These are phyloP conservation scores for Coenobita brevimanus DNA, from an alignment of 1,140 invertebrate genomes.

Conservation along the genomic window DNA sequence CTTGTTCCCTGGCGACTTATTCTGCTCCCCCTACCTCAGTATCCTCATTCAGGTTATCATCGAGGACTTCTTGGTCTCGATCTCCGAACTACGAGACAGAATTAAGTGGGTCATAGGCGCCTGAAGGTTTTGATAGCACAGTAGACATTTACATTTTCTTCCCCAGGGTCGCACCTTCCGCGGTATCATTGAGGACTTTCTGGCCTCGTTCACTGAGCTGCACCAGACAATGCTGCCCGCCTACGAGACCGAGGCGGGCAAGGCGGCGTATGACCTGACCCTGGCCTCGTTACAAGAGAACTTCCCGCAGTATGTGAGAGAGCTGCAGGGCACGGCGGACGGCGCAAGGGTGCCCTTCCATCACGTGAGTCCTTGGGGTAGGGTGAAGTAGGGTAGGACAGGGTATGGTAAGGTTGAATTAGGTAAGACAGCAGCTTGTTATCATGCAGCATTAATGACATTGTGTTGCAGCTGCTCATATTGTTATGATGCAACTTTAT, in stretches of 20 bases:
- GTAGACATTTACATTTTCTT: conserved; percentile 29
- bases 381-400: too few species aligned
- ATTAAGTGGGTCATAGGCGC: too few species aligned
- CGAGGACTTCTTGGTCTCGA: conserved; percentile 80
- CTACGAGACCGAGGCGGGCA: conserved; percentile 81
- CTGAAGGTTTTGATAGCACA: too few species aligned
- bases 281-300: conserved; percentile 79
- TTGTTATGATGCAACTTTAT: too few species aligned
- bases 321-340: conserved; percentile 88
- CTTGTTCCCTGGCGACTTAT: too few species aligned
- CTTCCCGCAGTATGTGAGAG: conserved; percentile 87
- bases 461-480: too few species aligned
- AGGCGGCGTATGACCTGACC: conserved; percentile 83
- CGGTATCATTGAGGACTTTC: conserved; percentile 82
- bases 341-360: conserved; percentile 87
- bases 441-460: too few species aligned
- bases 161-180: conserved; percentile 85
- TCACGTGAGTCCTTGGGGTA: conserved; percentile 79
- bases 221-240: conserved; percentile 81
- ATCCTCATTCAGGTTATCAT: conserved; percentile 84
- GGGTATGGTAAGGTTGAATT: too few species aligned
- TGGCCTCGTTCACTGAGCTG: conserved; percentile 79
- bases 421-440: too few species aligned
- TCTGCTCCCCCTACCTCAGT: too few species aligned
- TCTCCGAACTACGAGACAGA: conserved; percentile 80